Percentiles rank a stretch among this genome's conserved stretches.
Conservation (phyloP, 1,140 invertebrate genomes). For the Phenacoccus solenopsis region DNA sequence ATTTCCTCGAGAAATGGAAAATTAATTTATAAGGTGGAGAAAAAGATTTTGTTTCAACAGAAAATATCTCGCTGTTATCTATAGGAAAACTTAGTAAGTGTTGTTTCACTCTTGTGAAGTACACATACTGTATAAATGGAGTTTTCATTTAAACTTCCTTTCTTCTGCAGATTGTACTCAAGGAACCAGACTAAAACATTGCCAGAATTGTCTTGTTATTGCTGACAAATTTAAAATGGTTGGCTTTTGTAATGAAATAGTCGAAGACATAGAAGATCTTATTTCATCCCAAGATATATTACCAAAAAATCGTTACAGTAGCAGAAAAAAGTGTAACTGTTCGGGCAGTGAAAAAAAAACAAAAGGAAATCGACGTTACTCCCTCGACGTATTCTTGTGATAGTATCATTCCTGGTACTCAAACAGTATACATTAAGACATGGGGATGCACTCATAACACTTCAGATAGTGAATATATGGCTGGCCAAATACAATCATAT, state of each 20-base stretch:
- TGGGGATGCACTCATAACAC: conserved; percentile 97
- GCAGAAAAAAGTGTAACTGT: conserved; percentile 49
- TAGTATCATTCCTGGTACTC: conserved; percentile 60
- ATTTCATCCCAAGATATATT: conserved; percentile 62
- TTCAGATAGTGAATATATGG: conserved; percentile 96
- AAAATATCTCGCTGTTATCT: too few species aligned
- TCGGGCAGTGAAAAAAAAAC: conserved; percentile 40
- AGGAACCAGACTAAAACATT: too few species aligned
- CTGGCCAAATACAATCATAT: conserved; percentile 73
- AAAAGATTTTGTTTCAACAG: too few species aligned
- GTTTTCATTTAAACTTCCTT: too few species aligned
- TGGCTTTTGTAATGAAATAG: conserved; percentile 45
- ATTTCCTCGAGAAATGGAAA: too few species aligned
- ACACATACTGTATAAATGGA: too few species aligned
- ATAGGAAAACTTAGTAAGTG: too few species aligned
- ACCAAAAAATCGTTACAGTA: conserved; percentile 55
- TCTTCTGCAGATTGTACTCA: too few species aligned
- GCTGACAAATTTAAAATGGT: conserved; percentile 38
- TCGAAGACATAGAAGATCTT: conserved; percentile 68
- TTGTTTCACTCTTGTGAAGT: too few species aligned
- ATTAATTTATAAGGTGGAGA: too few species aligned
- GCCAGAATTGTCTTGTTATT: too few species aligned
- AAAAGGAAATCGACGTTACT: conserved; percentile 23
- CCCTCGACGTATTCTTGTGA: conserved; percentile 33
- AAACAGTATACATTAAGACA: conserved; percentile 85